Percentiles rank a stretch among this genome's conserved stretches.
These are phyloP conservation scores for Platanista minor DNA, from an alignment of 2,113 vertebrate species.

Conservation along the genomic window DNA sequence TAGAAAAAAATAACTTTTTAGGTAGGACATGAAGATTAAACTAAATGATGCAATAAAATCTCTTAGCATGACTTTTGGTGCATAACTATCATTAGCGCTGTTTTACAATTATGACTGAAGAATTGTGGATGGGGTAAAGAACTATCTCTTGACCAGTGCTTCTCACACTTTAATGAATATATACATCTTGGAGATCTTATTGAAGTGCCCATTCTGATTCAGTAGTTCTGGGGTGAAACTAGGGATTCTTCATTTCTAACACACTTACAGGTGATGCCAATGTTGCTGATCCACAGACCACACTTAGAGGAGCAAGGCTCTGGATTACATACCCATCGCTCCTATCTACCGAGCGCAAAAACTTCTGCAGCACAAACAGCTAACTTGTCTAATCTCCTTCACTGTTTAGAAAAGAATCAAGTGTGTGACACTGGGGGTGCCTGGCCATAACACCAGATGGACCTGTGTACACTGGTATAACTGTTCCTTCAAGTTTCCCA, in stretches of 20 bases:
- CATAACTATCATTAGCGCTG: not conserved
- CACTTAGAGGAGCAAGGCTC: not conserved
- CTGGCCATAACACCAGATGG: not conserved
- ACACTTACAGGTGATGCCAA: not conserved
- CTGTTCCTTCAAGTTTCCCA: not conserved
- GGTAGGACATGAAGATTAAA: not conserved
- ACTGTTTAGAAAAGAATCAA: not conserved
- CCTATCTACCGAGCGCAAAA: not conserved
- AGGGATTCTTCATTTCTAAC: not conserved
- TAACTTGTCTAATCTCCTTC: not conserved
- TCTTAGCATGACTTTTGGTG: not conserved
- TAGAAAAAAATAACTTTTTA: not conserved
- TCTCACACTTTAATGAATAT: not conserved
- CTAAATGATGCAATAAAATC: not conserved
- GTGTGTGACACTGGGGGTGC: too few relatives aligned
- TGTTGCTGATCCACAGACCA: not conserved
- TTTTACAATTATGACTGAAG: not conserved
- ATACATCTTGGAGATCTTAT: not conserved
- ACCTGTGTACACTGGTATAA: rapidly evolving
- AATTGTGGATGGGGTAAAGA: not conserved
- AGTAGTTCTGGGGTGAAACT: not conserved
- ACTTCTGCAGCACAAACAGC: not conserved
- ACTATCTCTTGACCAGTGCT: not conserved
- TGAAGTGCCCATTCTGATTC: not conserved
- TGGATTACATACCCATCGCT: not conserved